Evolutionary conservation across 2,797 vertebrate species (phyloP), one percentile per base, ranked within the genome.

Genomic region (Pelodytes ibericus): DNA sequence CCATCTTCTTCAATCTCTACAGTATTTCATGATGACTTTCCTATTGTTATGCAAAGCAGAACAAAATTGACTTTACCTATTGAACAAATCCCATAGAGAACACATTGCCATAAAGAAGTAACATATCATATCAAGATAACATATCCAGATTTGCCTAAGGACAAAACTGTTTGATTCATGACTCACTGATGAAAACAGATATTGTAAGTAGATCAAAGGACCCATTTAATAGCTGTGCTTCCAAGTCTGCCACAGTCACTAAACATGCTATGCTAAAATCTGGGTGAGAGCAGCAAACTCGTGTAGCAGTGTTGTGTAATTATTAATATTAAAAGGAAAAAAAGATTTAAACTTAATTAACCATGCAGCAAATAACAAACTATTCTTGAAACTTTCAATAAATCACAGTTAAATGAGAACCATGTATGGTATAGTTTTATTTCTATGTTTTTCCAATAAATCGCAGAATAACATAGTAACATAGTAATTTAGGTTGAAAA

Each of bases 161-260:
- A 76, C 66, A 76, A 20, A 74, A 56, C 58, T 29, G 22, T 63
- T 30, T 25, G 44, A 26, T 70, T 36, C 15, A n/a, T 15, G 36
- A 65, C 64, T 27, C 20, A 44, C 67, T 33, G 67, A 77, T 77
- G 49, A 77, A 58, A 71, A 71, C 60, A 64, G 51, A 77, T 65
- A 77, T 26, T 58, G 60, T 70, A 63, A 63, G 66, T n/a, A 71
- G 49, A 71, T 71, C 67, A 77, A 77, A 71, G 60, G n/a, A 47
- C 33, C 20, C 26, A 7, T 77, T 62, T 63, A 25, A 27, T 33
- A 65, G 22, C 49, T 24, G 20, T 63, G 51, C 67, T 71, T 77
- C 60, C 71, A 77, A 71, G 74, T 67, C 33, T 64, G 57, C 60
- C 49, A 41, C 24, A 71, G 29, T 64, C 61, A 47, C 59, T 71